Evolutionary conservation across 37 sponge, comb jelly and placozoan species (phyloP), one percentile per base, ranked within the genome.

Genomic region (Crambe crambe): DNA sequence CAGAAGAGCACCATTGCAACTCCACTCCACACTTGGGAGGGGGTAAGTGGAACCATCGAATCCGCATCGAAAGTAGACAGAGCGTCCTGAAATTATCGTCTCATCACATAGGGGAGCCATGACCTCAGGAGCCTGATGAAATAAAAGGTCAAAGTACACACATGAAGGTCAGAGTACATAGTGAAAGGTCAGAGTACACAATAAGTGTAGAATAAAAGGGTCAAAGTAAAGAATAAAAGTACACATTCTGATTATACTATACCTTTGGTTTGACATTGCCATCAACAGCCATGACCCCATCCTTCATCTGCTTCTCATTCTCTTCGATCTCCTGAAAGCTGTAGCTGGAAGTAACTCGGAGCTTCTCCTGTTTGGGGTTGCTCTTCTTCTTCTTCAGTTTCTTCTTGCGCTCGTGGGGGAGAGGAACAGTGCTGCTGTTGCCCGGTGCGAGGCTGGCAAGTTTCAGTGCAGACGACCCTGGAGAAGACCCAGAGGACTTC

Each of bases 11-110:
- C 79, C 78, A 58, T 91, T 64, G 42, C 82, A 73, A n/a, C 58
- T 29, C 91, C 91, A 91, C 25, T 77, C 65, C 9, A 85, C 83
- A 6, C 35, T 68, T 35, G 75, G 67, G 5, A 38, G 40, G 47
- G 91, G 86, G n/a, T 40, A 21, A 32, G 38, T 79, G 12, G 60
- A 37, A 21, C 68, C 74, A 21, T 77, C 54, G 56, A 91, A 37
- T 31, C 29, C 9, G 47, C 91, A 91, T 20, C 40, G 42, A 47
- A 91, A 65, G 26, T 73, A 67, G 0, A 86, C 75, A 4, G 70
- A 30, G 12, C 58, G 58, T 2, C 75, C 83, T 4, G 38, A 60
- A 4, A 68, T 43, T 23, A 73, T 79, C 25, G 89, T 72, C 74
- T 78, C 79, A 47, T 83, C 69, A n/a, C 74, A 42, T 15, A 89